Base-by-base conservation (phyloP, 64 coral and sea anemone genomes). In the Trachythela sp. region DNA sequence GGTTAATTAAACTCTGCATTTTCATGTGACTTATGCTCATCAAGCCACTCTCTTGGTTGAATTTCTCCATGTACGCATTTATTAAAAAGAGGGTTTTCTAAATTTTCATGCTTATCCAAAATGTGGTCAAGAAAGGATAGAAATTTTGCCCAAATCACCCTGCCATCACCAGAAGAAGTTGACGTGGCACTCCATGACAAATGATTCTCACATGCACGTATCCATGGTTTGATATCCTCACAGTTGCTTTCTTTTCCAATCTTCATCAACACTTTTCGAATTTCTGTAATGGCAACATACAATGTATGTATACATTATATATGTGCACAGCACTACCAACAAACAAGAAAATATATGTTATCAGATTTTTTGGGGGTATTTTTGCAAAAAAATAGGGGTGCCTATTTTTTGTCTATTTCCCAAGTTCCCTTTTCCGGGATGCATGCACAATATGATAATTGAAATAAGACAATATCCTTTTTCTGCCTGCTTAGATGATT, bases 111-210 rank as follows among this genome's bases (percentile, higher is more conserved):
- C 33, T 90, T 90, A 54, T 84, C 49, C 22, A 90, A 43, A 83
- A 84, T 54, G 39, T 90, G 88, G 26, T 48, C 76, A 39, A 91
- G 89, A 52, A 86, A 90, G 6, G 80, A 54, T 24, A 84, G 40
- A 38, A 90, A 91, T 75, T 91, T 91, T n/a, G 89, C 89, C 38
- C 38, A 86, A 24, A 91, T 91, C 4, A 91, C 84, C 29, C 15
- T 18, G 1, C 89, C 89, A 86, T 70, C 67, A 50, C 89, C 89
- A 91, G 40, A 15, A 6, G 35, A 71, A 15, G 89, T 91, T 18
- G 89, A 86, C 2, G 30, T 70, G 0, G 89, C 89, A 76, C 89
- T 91, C 89, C 83, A 91, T 14, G 84, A 91, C 17, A 91, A 26
- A 56, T 91, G 89, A 43, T 76, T 86, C 20, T 86, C 58, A 86